Base-by-base conservation (phyloP, 2,113 vertebrate genomes). In the Pica pica region DNA sequence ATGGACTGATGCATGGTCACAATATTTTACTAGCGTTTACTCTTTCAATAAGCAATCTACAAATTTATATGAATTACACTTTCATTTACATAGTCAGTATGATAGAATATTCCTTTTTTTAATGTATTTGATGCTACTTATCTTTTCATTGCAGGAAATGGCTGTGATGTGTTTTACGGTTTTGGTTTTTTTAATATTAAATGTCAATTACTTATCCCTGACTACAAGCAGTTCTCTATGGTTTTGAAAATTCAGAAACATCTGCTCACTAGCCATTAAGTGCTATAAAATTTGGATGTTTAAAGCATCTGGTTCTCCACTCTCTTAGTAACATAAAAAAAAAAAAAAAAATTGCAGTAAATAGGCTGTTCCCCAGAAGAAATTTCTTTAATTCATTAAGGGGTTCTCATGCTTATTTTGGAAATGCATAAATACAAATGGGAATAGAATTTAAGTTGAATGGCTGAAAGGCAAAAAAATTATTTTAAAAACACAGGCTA, bases 401-500 rank as follows among this genome's bases (percentile, higher is more conserved):
- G 26, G 50, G 5, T 31, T 88, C 12, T 42, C 21, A 70, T 49
- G 26, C 4, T 75, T 86, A 44, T 53, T 82, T 82, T 91, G 37
- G 79, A 86, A 60, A 82, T 39, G 7, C 5, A 42, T 69, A 18
- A 37, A 50, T 42, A 37, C 5, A 65, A 55, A 61, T 37, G 5
- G 13, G 12, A 53, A 76, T 5, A 83, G 5, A 77, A 63, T 63
- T 79, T 67, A 90, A 80, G 1, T 31, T 0, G 1, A 86, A 50
- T 13, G 6, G 2, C 12, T 80, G 24, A 76, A 89, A 64, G 12
- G 17, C 4, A 73, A 7, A 71, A 77, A 61, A 68, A 1, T 39
- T 1, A 33, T 35, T 44, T 55, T 0, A 7, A 35, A 33, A 83
- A 85, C 33, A 6, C 15, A 16, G 1, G 0, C 3, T 79, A 46